Evolutionary conservation across 2,113 vertebrate species (phyloP), one percentile per base, ranked within the genome.

Genomic region (Camelus bactrianus): DNA sequence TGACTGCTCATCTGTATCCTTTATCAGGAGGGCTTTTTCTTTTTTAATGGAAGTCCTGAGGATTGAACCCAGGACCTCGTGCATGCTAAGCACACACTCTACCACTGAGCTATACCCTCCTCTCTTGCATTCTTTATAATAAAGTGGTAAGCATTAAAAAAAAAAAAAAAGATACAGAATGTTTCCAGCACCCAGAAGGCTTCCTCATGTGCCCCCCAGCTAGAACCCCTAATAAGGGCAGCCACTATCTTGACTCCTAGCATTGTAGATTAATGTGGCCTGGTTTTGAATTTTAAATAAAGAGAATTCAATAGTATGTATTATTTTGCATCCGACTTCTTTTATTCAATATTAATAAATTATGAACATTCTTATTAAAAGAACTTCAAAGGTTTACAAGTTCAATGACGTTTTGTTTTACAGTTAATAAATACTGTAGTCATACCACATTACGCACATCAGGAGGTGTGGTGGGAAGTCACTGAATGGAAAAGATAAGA

Each of bases 271-370:
- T 62, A n/a, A 30, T 0, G 6, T 30, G 56, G 56, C 24, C 72
- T 69, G 20, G 69, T 75, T 92, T 73, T 85, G n/a, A 92, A 89
- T 80, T 85, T 80, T 58, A 62, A 30, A 46, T 58, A 14, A 87
- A 30, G 8, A 79, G 46, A 89, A 83, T 80, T 67, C 80, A 11
- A 42, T 1, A 35, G 70, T 3, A 84, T 11, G 4, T 28, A 35
- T 15, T 88, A 6, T 56, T 65, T 32, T 42, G 35, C 35, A 28
- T 62, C 81, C 69, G 28, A 60, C 12, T 95, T 83, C 69, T 75
- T 54, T 91, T 54, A 70, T 16, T 67, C 70, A 60, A 3, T 16
- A 73, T 64, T n/a, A 48, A 12, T 87, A 26, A 64, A 35, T 52
- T 85, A 26, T 19, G 17, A 93, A 50, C 17, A 58, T 80, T 79